Evolutionary conservation across 2,113 vertebrate species (phyloP), one percentile per base, ranked within the genome.

Genomic region (Neofelis nebulosa): DNA sequence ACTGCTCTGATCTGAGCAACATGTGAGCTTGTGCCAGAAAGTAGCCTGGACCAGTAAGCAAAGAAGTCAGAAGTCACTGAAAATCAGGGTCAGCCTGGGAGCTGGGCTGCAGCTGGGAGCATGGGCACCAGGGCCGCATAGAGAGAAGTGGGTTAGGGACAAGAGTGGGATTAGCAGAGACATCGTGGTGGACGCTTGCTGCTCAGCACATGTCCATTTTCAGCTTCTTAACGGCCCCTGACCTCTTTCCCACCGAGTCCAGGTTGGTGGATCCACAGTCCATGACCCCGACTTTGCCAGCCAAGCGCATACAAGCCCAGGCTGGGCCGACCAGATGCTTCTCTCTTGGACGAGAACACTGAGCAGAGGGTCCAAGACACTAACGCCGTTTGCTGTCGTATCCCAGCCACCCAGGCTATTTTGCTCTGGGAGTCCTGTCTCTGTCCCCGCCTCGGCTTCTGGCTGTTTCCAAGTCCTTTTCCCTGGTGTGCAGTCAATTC

Each of bases 151-250:
- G 82, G 19, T 48, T 5, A 33, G 21, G 55, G 57, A 12, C 4
- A 31, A 23, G 36, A 27, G n/a, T 1, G 61, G 15, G 79, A 15
- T 65, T 15, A 18, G 63, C 29, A 57, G 83, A 66, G n/a, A 21
- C 1, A 0, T 4, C 1, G 52, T 0, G 7, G 45, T 9, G 33
- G 36, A 4, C 0, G 5, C 55, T 25, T 16, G 79, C 52, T 63
- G n/a, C 57, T n/a, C 50, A 55, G 61, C 69, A 45, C 4, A 29
- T 31, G 45, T 29, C 36, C 9, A 0, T 41, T 55, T 74, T 61
- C 23, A 31, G 25, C 48, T n/a, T 65, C 52, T 78, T 33, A 63
- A 63, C 2, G 36, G 36, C 48, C 4, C 38, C 61, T 4, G 27
- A 7, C 55, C 73, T 74, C 25, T 65, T 66, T 48, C 45, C 65